A percentile compares a stretch with the other conserved stretches of the same genome.
Evolutionary conservation across 1,140 invertebrate species (phyloP).

Genomic region (Drosophila baimaii): DNA sequence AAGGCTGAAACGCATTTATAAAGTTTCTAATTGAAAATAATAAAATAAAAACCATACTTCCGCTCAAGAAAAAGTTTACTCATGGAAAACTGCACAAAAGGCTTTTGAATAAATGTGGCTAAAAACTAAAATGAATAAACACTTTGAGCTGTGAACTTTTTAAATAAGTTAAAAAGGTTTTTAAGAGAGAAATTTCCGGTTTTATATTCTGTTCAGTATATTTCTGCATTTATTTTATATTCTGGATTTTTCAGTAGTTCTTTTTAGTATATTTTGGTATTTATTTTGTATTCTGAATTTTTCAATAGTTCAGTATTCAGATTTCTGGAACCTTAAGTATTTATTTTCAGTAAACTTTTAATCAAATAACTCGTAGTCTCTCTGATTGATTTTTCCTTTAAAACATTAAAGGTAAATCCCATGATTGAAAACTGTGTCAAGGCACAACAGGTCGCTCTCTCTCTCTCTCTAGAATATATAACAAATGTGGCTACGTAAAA

Average conservation of each 20-base stretch:
- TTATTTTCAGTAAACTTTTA: neutral
- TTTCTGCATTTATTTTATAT: no score
- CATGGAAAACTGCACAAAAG: slow-evolving; percentile 13
- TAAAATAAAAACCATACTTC: slow-evolving; percentile 12
- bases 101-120: slow-evolving; percentile 1
- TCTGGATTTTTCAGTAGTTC: no score
- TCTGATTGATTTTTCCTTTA: neutral
- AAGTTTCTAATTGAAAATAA: slow-evolving; percentile 65
- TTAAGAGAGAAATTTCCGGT: no score
- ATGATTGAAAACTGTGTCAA: slow-evolving; percentile 5
- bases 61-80: slow-evolving; percentile 23
- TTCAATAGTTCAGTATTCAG: no score
- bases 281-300: neutral
- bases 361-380: neutral
- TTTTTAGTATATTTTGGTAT: no score
- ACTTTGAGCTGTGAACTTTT: slow-evolving; percentile 3
- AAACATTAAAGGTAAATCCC: neutral
- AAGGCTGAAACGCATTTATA: slow-evolving; percentile 54
- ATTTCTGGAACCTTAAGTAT: no score
- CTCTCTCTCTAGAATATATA: neutral
- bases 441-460: slow-evolving; percentile 3
- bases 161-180: neutral
- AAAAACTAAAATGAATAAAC: slow-evolving; percentile 13
- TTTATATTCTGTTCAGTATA: no score
- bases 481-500: slow-evolving; percentile 6